Percentiles rank a stretch among this genome's conserved stretches.
Conservation (phyloP, 92 coral and sea anemone species). For the Palythoa heliodiscus region DNA sequence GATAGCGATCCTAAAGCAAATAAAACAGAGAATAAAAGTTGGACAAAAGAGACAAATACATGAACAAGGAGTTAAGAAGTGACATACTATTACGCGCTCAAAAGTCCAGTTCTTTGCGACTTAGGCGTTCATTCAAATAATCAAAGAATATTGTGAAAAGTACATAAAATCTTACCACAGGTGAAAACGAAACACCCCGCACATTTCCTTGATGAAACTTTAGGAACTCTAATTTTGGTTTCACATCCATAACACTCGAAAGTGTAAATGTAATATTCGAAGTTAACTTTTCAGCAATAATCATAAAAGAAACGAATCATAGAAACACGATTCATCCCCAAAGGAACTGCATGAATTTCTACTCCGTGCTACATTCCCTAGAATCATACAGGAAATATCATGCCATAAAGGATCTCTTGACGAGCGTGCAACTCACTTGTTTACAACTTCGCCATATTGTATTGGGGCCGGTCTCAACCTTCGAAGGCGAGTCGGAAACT, state of each 20-base stretch:
- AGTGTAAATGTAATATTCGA: background rate
- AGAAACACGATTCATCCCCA: background rate
- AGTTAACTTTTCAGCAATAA: background rate
- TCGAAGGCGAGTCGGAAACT: background rate
- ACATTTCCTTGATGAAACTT: slow-evolving; percentile 85
- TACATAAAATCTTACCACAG: slow-evolving; percentile 60
- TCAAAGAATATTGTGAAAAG: background rate
- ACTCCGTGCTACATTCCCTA: background rate
- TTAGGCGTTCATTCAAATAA: background rate
- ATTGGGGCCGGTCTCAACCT: background rate
- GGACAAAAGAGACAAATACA: background rate
- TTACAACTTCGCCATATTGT: slow-evolving; percentile 31
- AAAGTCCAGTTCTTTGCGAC: background rate
- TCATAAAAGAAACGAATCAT: background rate
- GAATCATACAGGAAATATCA: background rate
- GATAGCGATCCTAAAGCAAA: slow-evolving; percentile 71
- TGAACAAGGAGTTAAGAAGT: background rate
- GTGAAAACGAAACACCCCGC: slow-evolving; percentile 89
- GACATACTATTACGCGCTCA: background rate
- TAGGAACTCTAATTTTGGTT: slow-evolving; percentile 72
- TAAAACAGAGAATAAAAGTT: background rate
- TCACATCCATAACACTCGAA: slow-evolving; percentile 61
- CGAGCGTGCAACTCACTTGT: slow-evolving; percentile 3
- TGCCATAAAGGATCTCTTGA: background rate
- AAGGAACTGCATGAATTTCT: background rate